Evolutionary conservation across 1,140 invertebrate species (phyloP), one percentile per base, ranked within the genome.

Genomic region (Brachionus paranguensis): DNA sequence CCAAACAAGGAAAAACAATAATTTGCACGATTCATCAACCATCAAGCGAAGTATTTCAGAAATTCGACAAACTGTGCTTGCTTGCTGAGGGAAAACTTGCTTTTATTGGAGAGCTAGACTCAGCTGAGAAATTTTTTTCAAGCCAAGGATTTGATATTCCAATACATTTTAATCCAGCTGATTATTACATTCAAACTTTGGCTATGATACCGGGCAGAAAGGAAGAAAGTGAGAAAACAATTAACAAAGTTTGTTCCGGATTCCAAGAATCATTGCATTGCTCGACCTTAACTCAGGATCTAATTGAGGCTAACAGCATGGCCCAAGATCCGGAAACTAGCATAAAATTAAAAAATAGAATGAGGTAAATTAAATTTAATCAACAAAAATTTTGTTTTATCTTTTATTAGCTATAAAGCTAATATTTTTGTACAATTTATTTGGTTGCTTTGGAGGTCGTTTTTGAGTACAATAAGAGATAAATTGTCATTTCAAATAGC

Each of bases 21-120:
- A 90, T 99, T 33, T 94, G 93, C 86, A 98, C 96, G 3, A 96
- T 99, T 84, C 96, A 98, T 89, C 96, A 99, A 88, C 97, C 97
- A 0, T 96, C 94, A 0, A 96, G 95, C 0, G 95, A 98, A 85
- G 89, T 98, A 0, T 98, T 95, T 87, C 92, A 93, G 12, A 92
- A 98, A 90, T 98, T 99, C 88, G 95, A 97, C 87, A 70, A 17
- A 20, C 20, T 84, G 8, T 70, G 60, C 14, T 47, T 84, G 20
- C 33, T 84, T 20, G 81, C 81, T 41, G 65, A 84, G 45, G 81
- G 81, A 7, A 64, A 37, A 17, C 20, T 84, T 20, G 33, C 65
- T n/a, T 84, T 70, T 20, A 50, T 84, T 55, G 81, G 81, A 20
- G 45, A 70, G 1, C 24, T 50, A 14, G n/a, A 10, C 11, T n/a